Evolutionary conservation across 2,797 vertebrate genomes (phyloP).

Genomic region (Acanthopagrus latus): DNA sequence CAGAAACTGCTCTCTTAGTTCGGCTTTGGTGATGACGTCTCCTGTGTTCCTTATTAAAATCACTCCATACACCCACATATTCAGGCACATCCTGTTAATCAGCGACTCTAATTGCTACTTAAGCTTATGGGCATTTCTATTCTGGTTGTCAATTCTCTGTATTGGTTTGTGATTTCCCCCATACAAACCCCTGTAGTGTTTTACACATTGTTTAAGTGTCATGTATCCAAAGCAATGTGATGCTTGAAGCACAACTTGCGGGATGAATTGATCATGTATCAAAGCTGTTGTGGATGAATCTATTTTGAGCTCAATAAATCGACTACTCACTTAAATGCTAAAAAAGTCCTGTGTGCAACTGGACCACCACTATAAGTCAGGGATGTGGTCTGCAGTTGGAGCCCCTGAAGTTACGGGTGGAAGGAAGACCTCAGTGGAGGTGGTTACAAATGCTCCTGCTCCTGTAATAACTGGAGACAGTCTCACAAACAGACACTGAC

Average conservation of each 20-base stretch:
- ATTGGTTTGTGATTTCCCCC: not conserved
- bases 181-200: no score
- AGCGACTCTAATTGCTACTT: no score
- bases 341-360: not conserved
- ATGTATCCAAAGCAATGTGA: not conserved
- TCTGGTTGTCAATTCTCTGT: no score
- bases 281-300: not conserved
- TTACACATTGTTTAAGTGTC: no score
- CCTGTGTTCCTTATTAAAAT: not conserved
- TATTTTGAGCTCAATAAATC: not conserved
- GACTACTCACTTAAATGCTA: not conserved
- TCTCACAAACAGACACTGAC: conserved; percentile 15
- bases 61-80: not conserved
- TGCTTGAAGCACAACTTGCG: not conserved
- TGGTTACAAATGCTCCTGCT: conserved; percentile 18
- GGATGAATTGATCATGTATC: not conserved
- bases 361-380: not conserved
- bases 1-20: not conserved
- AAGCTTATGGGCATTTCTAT: no score
- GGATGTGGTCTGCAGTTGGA: not conserved
- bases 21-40: not conserved
- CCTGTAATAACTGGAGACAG: conserved; percentile 4
- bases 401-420: not conserved
- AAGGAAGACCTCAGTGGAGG: not conserved
- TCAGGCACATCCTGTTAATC: no score